A percentile compares a stretch with the other conserved stretches of the same genome.
These are phyloP conservation scores for Meteorus cinctellus DNA, from an alignment of 2,888 invertebrate species.

Conservation along the genomic window DNA sequence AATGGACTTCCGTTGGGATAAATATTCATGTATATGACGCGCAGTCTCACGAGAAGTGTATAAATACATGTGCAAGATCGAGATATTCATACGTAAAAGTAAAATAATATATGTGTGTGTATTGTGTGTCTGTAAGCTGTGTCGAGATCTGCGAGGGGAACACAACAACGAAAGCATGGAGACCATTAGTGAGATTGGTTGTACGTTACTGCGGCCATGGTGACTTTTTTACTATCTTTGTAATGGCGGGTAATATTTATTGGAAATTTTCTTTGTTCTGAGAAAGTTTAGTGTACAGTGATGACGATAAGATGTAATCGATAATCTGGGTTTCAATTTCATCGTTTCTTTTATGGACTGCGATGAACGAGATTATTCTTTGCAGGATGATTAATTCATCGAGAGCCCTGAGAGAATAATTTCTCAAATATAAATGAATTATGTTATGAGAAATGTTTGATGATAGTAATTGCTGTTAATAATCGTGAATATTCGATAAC, in stretches of 20 bases:
- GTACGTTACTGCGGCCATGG: slow-evolving; percentile 50
- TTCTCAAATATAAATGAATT: too few relatives aligned
- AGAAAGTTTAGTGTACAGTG: not conserved
- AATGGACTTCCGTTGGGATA: slow-evolving; percentile 60
- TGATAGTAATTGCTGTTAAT: too few relatives aligned
- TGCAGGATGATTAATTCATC: too few relatives aligned
- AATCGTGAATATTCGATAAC: too few relatives aligned
- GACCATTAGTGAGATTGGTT: slow-evolving; percentile 70
- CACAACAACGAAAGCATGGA: slow-evolving; percentile 53
- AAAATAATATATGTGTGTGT: slow-evolving; percentile 5
- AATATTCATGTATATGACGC: slow-evolving; percentile 62
- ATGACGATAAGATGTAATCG: too few relatives aligned
- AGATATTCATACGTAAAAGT: slow-evolving; percentile 23
- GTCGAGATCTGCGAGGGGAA: slow-evolving; percentile 57
- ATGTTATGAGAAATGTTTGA: too few relatives aligned
- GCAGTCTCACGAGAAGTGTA: not conserved
- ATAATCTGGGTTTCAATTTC: too few relatives aligned
- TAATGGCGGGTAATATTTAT: not conserved
- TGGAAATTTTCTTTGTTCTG: not conserved
- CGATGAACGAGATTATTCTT: too few relatives aligned
- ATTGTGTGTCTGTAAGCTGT: slow-evolving; percentile 50
- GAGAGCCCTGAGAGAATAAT: too few relatives aligned
- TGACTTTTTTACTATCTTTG: not conserved
- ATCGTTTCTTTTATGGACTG: too few relatives aligned
- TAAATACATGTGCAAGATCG: not conserved